Evolutionary conservation across 2,888 invertebrate species (phyloP), one percentile per base, ranked within the genome.

Genomic region (Melieria omissa): DNA sequence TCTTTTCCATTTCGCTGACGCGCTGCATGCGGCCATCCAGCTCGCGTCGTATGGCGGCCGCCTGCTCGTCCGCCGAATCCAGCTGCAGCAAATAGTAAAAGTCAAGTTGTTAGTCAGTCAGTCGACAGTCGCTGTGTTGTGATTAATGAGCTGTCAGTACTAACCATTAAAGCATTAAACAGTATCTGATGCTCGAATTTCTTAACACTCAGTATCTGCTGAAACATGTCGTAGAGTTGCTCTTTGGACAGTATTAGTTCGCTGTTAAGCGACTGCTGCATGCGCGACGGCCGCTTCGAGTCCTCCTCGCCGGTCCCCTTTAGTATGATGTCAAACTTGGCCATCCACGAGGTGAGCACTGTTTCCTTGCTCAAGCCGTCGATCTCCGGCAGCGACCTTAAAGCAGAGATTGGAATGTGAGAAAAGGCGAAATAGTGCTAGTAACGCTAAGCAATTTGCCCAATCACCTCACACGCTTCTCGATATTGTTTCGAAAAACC

Each of bases 181-280:
- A 99, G 91, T 82, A 99, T 92, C 89, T 99, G 99, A 88, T 99
- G 99, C 88, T 99, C 99, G 87, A 99, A 99, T 88, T 99, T 99
- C 90, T 99, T 99, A 69, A 99, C 96, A 69, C 95, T 95, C 75
- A 99, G 90, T 80, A 99, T 98, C 88, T 98, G 98, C 88, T 99
- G 99, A 88, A 99, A 99, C 97, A 99, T 98, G 88, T 99, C 99
- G 88, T 98, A 99, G 10, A 99, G 91, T 87, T 99, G 99, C 86
- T 99, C 99, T 89, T 99, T 99, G 81, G 97, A 97, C 79, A 99
- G 91, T 84, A 99, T 97, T 80, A 95, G 90, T 88, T 98, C 98
- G 65, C 95, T 96, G 88, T 95, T 98, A 82, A 94, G 89, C 76
- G 93, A 93, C 88, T 96, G 95, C 87, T 95, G 95, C 88, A 95